Evolutionary conservation across 2,113 vertebrate species (phyloP).

Genomic region (Cynopterus brachyotis): DNA sequence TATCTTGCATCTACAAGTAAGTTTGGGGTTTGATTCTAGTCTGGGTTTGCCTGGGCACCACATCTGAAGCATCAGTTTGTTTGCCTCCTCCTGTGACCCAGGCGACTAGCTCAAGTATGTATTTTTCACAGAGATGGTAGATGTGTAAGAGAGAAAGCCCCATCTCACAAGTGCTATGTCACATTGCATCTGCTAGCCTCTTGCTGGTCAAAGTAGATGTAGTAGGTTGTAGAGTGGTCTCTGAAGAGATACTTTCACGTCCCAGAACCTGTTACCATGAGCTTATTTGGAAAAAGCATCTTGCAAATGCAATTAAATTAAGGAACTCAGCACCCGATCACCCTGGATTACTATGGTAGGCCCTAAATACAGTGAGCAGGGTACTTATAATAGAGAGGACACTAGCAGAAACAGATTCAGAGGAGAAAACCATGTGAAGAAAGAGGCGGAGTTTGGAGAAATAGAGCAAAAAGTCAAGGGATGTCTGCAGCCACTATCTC

Average conservation of each 20-base stretch:
- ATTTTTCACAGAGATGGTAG: not conserved
- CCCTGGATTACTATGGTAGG: not conserved
- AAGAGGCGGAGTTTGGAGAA: not conserved
- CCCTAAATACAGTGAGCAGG: not conserved
- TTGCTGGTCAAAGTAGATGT: not conserved
- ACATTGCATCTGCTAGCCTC: not conserved
- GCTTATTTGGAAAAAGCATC: not conserved
- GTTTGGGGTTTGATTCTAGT: not conserved
- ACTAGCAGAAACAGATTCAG: not conserved
- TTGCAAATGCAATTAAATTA: not conserved
- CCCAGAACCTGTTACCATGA: not conserved
- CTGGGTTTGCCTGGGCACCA: not conserved
- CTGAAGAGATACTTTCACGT: not conserved
- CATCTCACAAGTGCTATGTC: not conserved
- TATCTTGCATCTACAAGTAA: not conserved
- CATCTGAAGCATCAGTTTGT: not conserved
- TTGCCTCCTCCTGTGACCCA: not conserved
- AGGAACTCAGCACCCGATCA: not conserved
- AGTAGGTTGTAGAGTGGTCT: not conserved
- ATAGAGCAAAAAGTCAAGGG: fast-evolving
- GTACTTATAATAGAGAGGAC: not conserved
- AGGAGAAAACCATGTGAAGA: not conserved
- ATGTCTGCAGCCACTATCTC: too few relatives aligned
- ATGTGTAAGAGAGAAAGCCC: not conserved
- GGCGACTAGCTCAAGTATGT: not conserved